These are phyloP conservation scores for Pyrrhosoma nymphula DNA, from an alignment of 2,888 invertebrate genomes.

Conservation along the genomic window DNA sequence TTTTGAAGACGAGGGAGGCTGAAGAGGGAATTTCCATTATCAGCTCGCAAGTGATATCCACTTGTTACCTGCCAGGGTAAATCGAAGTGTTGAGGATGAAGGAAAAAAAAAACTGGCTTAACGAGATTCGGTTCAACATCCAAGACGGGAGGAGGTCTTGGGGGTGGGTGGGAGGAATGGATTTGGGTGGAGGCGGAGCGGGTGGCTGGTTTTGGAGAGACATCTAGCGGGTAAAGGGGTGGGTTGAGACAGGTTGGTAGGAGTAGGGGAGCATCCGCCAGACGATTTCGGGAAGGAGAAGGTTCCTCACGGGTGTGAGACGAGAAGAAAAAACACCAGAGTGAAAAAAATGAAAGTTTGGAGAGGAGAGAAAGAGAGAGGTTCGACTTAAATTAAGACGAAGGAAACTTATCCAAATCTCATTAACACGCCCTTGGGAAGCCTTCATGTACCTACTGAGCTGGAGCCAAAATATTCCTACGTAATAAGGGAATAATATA, in stretches of 20 bases:
- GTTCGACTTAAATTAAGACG: background rate
- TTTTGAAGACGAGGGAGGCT: background rate
- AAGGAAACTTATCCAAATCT: background rate
- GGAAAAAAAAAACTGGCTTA: slow-evolving; percentile 14
- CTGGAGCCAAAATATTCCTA: background rate
- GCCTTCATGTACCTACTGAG: background rate
- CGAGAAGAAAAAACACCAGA: background rate
- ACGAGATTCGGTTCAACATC: slow-evolving; percentile 55
- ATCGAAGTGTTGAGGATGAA: slow-evolving; percentile 49
- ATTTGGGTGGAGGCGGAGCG: background rate
- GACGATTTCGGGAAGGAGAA: background rate
- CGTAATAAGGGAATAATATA: background rate
- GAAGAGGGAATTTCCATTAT: slow-evolving; percentile 42
- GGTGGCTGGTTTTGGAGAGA: background rate
- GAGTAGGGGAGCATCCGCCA: background rate
- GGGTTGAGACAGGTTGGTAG: background rate
- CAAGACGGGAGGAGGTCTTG: background rate
- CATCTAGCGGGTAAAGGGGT: background rate
- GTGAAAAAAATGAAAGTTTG: background rate
- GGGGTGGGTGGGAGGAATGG: background rate
- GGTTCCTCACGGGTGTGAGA: background rate
- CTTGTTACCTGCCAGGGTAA: slow-evolving; percentile 58
- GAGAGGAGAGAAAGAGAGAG: background rate
- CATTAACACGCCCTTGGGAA: background rate
- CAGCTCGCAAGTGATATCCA: slow-evolving; percentile 45